phyloP scores from a whole-genome alignment of 2,888 invertebrate species.

The Pristionchus entomophagus region DNA sequence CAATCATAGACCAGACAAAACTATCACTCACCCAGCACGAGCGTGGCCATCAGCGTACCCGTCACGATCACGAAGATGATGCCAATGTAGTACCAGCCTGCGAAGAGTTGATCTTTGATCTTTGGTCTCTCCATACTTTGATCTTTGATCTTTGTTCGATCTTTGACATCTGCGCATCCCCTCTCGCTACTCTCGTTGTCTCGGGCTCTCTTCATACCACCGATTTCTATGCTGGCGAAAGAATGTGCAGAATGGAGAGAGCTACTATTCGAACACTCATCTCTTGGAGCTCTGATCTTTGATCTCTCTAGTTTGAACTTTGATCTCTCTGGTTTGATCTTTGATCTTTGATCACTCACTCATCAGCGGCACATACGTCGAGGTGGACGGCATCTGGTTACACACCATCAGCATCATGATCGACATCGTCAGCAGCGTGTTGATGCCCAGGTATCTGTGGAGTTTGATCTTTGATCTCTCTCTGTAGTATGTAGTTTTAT shows the following conservation, averaged over 20 bases:
- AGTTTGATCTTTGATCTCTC: background rate
- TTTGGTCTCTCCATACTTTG: background rate
- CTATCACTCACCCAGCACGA: conserved; percentile 74
- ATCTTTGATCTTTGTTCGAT: background rate
- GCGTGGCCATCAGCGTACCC: conserved; percentile 78
- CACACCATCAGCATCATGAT: conserved; percentile 78
- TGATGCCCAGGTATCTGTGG: conserved; percentile 65
- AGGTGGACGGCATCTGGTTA: conserved; percentile 78
- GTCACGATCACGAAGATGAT: conserved; percentile 79
- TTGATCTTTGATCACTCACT: conserved; percentile 71
- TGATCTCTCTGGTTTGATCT: conserved; percentile 8
- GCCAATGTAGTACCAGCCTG: conserved; percentile 79
- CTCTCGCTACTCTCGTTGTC: too few species aligned
- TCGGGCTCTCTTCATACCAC: too few species aligned
- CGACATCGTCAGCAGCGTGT: conserved; percentile 76
- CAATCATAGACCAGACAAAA: background rate
- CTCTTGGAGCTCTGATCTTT: background rate
- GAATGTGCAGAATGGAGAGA: conserved; percentile 76
- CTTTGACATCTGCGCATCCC: background rate
- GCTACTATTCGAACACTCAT: background rate
- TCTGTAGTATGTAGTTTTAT: too few species aligned
- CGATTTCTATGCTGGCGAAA: too few species aligned
- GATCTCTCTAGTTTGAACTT: background rate
- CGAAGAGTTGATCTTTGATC: background rate
- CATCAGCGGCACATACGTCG: conserved; percentile 78